Conservation (phyloP, 2,888 invertebrate genomes). For the Nomada fabriciana region DNA sequence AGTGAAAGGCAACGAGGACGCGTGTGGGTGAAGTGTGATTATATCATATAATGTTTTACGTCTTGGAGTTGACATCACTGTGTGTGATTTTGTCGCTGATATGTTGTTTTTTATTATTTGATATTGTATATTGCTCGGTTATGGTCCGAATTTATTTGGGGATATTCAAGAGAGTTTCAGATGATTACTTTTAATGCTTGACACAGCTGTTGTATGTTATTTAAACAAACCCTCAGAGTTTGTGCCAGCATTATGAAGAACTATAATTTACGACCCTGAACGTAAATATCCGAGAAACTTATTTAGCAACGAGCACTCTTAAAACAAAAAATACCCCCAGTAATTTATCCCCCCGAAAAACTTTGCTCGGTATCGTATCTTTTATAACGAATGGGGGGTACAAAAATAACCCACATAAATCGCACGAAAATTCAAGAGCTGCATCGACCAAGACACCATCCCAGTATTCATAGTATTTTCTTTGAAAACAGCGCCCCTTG, state of each 20-base stretch:
- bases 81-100: background rate
- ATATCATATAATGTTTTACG: too few relatives aligned
- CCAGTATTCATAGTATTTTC: slow-evolving; percentile 2
- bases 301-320: background rate
- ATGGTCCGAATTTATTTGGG: too few relatives aligned
- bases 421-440: background rate
- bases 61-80: too few relatives aligned
- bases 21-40: background rate
- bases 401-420: slow-evolving; percentile 1
- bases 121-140: too few relatives aligned
- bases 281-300: slow-evolving; percentile 4
- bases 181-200: too few relatives aligned
- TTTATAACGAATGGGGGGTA: background rate
- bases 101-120: too few relatives aligned
- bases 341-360: slow-evolving; percentile 4
- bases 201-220: background rate
- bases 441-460: background rate
- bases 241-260: background rate
- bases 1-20: background rate
- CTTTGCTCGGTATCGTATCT: background rate
- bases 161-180: too few relatives aligned
- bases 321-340: background rate
- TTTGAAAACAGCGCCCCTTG: background rate
- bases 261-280: background rate
- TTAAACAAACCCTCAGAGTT: too few relatives aligned